phyloP scores from a whole-genome alignment of 2,113 vertebrate genomes.

The Oryzias celebensis region DNA sequence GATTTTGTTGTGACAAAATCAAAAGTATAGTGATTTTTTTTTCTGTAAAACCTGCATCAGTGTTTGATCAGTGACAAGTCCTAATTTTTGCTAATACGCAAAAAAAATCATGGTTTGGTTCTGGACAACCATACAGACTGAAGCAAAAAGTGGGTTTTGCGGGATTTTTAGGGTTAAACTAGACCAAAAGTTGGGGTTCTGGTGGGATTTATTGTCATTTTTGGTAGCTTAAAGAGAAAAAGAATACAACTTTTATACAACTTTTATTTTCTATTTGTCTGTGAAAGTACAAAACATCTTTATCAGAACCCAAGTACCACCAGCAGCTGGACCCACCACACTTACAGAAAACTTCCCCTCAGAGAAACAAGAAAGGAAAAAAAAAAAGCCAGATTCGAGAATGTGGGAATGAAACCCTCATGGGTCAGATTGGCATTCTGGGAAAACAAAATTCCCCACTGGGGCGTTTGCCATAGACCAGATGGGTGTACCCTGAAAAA shows the following conservation, averaged over 20 bases:
- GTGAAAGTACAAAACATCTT: neutral
- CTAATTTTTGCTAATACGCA: constrained; percentile 40
- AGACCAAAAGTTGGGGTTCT: too few relatives aligned
- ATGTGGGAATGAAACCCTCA: constrained; percentile 69
- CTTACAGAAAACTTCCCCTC: constrained; percentile 35
- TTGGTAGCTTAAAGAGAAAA: too few relatives aligned
- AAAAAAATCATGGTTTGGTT: constrained; percentile 24
- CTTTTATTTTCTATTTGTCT: too few relatives aligned
- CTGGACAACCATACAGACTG: constrained; percentile 16
- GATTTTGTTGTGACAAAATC: constrained; percentile 44
- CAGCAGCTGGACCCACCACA: constrained; percentile 4
- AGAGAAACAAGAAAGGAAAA: constrained; percentile 63
- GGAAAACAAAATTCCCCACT: constrained; percentile 74
- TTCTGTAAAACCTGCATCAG: constrained; percentile 21
- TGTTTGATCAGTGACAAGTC: constrained; percentile 43
- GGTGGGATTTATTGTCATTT: too few relatives aligned
- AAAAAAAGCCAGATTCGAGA: constrained; percentile 54
- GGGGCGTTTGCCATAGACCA: constrained; percentile 59
- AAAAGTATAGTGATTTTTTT: constrained; percentile 14
- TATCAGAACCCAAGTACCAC: constrained; percentile 14
- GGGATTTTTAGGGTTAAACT: too few relatives aligned
- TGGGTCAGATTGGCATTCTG: constrained; percentile 72
- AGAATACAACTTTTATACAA: too few relatives aligned
- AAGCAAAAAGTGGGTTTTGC: constrained; percentile 34
- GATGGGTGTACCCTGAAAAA: constrained; percentile 60